Conservation (phyloP, 92 coral and sea anemone genomes). For the Epizoanthus rinbou region DNA sequence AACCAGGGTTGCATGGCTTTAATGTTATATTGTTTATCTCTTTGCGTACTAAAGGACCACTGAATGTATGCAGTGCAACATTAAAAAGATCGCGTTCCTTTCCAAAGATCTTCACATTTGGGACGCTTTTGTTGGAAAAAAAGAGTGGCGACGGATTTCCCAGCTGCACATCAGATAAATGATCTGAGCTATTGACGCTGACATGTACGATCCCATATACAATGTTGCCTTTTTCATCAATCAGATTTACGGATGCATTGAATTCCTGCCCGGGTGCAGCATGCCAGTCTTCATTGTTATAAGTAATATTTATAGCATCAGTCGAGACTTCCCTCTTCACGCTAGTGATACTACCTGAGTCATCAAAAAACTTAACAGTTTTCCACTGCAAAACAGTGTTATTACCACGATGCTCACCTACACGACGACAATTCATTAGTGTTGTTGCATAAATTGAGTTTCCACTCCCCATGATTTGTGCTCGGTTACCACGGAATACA, state of each 20-base stretch:
- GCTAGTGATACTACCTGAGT: conserved; percentile 26
- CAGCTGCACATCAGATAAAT: conserved; percentile 42
- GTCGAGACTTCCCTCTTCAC: conserved; percentile 50
- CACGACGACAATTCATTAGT: conserved; percentile 49
- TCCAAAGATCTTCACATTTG: conserved; percentile 63
- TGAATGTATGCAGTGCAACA: conserved; percentile 66
- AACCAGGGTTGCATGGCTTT: conserved; percentile 82
- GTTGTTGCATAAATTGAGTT: conserved; percentile 70
- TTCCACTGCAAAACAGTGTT: conserved; percentile 61
- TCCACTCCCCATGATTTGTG: conserved; percentile 54
- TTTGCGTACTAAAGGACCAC: conserved; percentile 58
- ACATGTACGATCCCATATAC: conserved; percentile 81
- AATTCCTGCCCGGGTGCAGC: conserved; percentile 86
- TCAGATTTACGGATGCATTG: conserved; percentile 58
- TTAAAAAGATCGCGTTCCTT: conserved; percentile 54
- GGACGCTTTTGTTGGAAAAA: conserved; percentile 58
- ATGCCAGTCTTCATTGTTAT: conserved; percentile 43
- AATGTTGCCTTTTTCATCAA: conserved; percentile 72
- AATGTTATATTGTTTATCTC: conserved; percentile 56
- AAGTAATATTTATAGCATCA: conserved; percentile 45
- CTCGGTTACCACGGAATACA: conserved; percentile 59
- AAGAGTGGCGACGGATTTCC: conserved; percentile 73
- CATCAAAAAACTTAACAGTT: conserved; percentile 36
- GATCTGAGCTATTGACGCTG: conserved; percentile 8
- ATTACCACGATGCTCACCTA: conserved; percentile 48